phyloP scores from a whole-genome alignment of 2,797 vertebrate genomes.

The Ptychadena robeensis region DNA sequence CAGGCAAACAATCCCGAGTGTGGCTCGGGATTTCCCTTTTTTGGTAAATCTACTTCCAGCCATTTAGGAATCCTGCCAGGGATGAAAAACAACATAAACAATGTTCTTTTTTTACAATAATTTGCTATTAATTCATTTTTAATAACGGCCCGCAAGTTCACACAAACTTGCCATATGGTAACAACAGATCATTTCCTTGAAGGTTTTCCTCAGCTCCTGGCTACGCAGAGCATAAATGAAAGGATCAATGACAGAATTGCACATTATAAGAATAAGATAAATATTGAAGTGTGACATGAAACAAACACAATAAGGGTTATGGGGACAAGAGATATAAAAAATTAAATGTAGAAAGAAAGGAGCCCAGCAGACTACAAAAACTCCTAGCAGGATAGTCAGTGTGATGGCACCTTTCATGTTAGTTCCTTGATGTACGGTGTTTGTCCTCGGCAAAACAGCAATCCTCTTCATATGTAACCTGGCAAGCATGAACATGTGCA shows the following conservation, averaged over 20 bases:
- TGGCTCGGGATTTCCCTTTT: no score
- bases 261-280: constrained; percentile 97
- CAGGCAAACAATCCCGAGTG: no score
- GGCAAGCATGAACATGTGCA: constrained; percentile 96
- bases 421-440: constrained; percentile 83
- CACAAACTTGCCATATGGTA: constrained; percentile 74
- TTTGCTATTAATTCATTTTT: constrained; percentile 32
- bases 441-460: constrained; percentile 84
- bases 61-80: no score
- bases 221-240: constrained; percentile 96
- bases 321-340: constrained; percentile 93
- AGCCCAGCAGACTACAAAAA: constrained; percentile 96
- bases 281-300: constrained; percentile 98
- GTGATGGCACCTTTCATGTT: constrained; percentile 96
- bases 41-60: no score
- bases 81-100: neutral
- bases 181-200: constrained; percentile 93
- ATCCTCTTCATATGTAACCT: constrained; percentile 91
- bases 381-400: constrained; percentile 91
- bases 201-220: constrained; percentile 94
- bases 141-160: constrained; percentile 83
- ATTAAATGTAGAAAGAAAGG: constrained; percentile 93
- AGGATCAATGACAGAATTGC: constrained; percentile 93
- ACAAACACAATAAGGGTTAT: constrained; percentile 93
- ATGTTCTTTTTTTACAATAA: neutral